Evolutionary conservation across 2,797 vertebrate genomes (phyloP).

Genomic region (Poeciliopsis infans): DNA sequence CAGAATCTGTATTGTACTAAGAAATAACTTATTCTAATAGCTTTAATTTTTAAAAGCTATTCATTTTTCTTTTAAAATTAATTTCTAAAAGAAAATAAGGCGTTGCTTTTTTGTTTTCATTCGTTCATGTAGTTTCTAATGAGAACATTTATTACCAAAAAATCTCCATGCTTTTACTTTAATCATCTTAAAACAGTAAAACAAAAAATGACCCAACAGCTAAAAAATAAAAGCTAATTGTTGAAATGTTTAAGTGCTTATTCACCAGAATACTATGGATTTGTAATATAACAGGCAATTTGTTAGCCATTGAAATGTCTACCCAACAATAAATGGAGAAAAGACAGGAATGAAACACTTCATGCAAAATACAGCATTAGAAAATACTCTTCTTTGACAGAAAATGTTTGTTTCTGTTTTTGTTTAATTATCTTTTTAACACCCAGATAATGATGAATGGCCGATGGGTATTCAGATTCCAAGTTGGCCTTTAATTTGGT

Average conservation of each 20-base stretch:
- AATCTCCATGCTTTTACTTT: background rate
- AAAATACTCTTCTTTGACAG: background rate
- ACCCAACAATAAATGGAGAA: background rate
- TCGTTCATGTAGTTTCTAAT: background rate
- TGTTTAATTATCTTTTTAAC: background rate
- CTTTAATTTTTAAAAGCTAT: background rate
- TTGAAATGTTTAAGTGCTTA: background rate
- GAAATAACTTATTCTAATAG: background rate
- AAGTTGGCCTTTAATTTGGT: background rate
- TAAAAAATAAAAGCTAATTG: background rate
- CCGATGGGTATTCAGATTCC: background rate
- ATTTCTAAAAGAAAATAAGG: background rate
- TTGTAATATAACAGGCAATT: background rate
- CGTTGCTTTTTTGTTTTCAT: background rate
- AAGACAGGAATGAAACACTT: background rate
- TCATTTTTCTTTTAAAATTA: no score
- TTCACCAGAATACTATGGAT: background rate
- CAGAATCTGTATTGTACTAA: background rate
- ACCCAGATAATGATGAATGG: background rate
- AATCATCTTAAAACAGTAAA: background rate
- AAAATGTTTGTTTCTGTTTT: no score
- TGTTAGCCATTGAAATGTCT: background rate
- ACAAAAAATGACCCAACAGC: background rate
- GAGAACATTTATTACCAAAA: background rate
- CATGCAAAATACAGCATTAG: background rate